phyloP scores from a whole-genome alignment of 2,113 vertebrate genomes.

The Cephalopholis sonnerati region DNA sequence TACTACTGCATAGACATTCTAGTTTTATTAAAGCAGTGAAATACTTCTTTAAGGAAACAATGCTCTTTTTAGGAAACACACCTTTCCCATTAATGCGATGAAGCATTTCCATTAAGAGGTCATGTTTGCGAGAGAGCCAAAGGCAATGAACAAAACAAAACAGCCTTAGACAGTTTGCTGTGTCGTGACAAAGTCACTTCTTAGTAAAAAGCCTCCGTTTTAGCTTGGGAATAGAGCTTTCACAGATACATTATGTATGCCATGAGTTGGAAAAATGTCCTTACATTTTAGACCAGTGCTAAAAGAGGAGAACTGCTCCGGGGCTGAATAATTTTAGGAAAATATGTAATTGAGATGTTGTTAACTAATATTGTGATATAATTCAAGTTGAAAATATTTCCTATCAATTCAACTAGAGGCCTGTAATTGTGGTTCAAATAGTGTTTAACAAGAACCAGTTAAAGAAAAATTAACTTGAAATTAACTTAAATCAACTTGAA shows the following conservation, averaged over 20 bases:
- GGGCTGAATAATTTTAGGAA: background rate
- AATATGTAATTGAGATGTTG: too few relatives aligned
- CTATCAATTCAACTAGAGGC: too few relatives aligned
- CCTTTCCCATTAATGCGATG: background rate
- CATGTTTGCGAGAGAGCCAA: background rate
- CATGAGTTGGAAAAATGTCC: background rate
- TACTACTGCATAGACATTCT: too few relatives aligned
- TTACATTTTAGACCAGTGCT: background rate
- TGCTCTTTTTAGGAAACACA: background rate
- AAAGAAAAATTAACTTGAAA: too few relatives aligned
- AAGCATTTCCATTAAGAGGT: background rate
- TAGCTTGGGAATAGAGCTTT: slow-evolving; percentile 9
- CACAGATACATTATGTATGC: background rate
- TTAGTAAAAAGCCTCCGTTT: background rate
- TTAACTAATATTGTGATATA: too few relatives aligned
- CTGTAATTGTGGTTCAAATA: too few relatives aligned
- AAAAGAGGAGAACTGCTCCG: background rate
- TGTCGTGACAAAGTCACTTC: background rate
- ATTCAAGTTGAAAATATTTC: too few relatives aligned
- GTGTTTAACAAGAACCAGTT: too few relatives aligned
- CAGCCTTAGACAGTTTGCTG: background rate
- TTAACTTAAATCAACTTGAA: too few relatives aligned
- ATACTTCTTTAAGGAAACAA: background rate
- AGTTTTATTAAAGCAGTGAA: too few relatives aligned
- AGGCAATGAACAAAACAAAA: slow-evolving; percentile 2